Evolutionary conservation across 1,140 invertebrate species (phyloP), one percentile per base, ranked within the genome.

Genomic region (Drosophila nannoptera): DNA sequence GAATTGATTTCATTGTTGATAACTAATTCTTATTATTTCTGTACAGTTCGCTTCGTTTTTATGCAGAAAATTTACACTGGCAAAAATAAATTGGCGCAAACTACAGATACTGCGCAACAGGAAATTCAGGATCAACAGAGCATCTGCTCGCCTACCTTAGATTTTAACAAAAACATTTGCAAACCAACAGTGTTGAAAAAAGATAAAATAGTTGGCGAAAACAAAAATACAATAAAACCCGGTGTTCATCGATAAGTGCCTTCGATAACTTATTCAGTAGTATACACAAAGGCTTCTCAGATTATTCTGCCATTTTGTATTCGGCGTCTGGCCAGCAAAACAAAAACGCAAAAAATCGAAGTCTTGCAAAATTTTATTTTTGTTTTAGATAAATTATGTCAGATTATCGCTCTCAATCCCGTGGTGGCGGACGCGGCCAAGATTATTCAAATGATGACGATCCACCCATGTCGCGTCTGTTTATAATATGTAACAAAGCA

Each of bases 401-500:
- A 2, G 87, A 88, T 70, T 88, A 87, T 77, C 83, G 87, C 7
- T 88, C 87, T 32, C 87, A 88, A 82, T 88, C 87, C 5, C 82
- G 87, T 12, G 81, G 81, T 9, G 81, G 71, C 0, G 82, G 77
- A 65, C 81, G 81, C 22, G 81, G 69, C 7, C 78, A 78, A 38
- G 87, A 87, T 11, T 87, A 87, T 38, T 87, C 83, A 0, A 88
- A 84, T 50, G 80, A 87, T 16, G 94, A 95, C 74, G 94, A 94
- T 75, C 94, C 95, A n/a, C 95, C 95, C 22, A 94, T 96, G 91
- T 96, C 95, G 12, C 91, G 95, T 64, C 90, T 98, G 22, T 98
- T 98, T 89, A 94, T 98, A 74, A 93, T 98, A 62, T 96, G 95
- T 75, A 94, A 94, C 63, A 97, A 96, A 90, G 92, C 92, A 48